Evolutionary conservation across 2,888 invertebrate species (phyloP).

Genomic region (Ryuthela nishihirai): DNA sequence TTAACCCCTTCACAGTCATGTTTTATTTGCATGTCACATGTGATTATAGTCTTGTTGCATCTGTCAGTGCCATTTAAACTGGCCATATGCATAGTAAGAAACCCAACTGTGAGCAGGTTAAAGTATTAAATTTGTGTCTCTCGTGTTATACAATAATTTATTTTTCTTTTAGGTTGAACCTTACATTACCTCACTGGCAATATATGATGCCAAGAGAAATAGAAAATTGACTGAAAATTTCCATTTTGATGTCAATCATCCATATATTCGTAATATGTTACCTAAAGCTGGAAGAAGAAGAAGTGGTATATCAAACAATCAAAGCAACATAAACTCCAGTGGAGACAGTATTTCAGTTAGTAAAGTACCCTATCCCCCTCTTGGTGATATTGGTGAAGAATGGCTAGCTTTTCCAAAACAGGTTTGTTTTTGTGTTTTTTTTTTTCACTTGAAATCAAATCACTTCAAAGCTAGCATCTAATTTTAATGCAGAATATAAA

Average conservation of each 20-base stretch:
- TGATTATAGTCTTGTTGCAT: too few species aligned
- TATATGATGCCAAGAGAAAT: constrained; percentile 84
- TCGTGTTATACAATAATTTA: too few species aligned
- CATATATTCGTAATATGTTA: constrained; percentile 62
- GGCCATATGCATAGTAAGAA: too few species aligned
- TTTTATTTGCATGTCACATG: too few species aligned
- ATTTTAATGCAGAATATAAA: too few species aligned
- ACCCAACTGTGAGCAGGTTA: too few species aligned
- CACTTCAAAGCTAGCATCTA: too few species aligned
- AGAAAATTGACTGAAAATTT: constrained; percentile 90
- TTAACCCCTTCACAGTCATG: too few species aligned
- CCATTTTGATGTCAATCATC: constrained; percentile 79
- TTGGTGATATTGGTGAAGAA: constrained; percentile 67
- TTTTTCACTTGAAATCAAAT: too few species aligned
- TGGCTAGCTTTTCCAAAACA: constrained; percentile 68
- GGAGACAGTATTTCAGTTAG: constrained; percentile 11
- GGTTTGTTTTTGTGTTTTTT: constrained; percentile 53
- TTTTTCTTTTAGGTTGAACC: constrained; percentile 69
- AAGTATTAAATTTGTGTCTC: too few species aligned
- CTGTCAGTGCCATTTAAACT: too few species aligned
- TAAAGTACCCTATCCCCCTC: constrained; percentile 55
- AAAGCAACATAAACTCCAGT: constrained; percentile 24
- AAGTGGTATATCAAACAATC: constrained; percentile 49
- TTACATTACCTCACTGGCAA: constrained; percentile 80
- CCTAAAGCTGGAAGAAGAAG: constrained; percentile 47